Conservation (phyloP, 2,797 vertebrate species). For the Rachycentron canadum region DNA sequence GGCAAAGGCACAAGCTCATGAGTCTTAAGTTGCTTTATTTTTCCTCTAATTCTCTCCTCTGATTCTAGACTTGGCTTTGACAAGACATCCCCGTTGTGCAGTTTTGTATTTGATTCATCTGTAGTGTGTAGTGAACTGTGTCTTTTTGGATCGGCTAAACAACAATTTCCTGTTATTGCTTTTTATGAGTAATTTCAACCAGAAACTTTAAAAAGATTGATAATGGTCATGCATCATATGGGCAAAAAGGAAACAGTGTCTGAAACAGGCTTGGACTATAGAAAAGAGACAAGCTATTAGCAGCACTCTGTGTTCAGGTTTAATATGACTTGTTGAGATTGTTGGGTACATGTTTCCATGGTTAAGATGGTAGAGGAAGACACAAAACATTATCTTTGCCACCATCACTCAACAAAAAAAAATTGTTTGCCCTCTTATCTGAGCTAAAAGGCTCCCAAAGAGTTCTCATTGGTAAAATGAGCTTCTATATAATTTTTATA, state of each 20-base stretch:
- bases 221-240: neutral
- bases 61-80: slow-evolving; percentile 55
- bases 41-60: slow-evolving; percentile 57
- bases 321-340: neutral
- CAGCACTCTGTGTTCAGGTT: slow-evolving; percentile 1
- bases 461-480: slow-evolving; percentile 2
- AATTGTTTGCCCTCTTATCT: slow-evolving; percentile 9
- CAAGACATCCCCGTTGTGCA: slow-evolving; percentile 14
- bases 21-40: slow-evolving; percentile 69
- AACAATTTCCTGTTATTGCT: neutral
- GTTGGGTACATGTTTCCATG: slow-evolving; percentile 2
- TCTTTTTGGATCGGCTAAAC: neutral
- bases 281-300: too few species aligned
- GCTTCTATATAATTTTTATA: too few species aligned
- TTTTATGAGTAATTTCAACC: neutral
- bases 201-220: neutral
- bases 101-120: slow-evolving; percentile 9
- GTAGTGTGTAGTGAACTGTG: neutral
- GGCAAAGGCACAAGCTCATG: slow-evolving; percentile 64
- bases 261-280: neutral
- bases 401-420: neutral
- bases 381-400: neutral
- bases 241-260: neutral
- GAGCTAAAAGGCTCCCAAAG: neutral
- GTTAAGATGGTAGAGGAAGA: slow-evolving; percentile 9